Evolutionary conservation across 2,797 vertebrate genomes (phyloP), one percentile per base, ranked within the genome.

Genomic region (Diplodus sargus): DNA sequence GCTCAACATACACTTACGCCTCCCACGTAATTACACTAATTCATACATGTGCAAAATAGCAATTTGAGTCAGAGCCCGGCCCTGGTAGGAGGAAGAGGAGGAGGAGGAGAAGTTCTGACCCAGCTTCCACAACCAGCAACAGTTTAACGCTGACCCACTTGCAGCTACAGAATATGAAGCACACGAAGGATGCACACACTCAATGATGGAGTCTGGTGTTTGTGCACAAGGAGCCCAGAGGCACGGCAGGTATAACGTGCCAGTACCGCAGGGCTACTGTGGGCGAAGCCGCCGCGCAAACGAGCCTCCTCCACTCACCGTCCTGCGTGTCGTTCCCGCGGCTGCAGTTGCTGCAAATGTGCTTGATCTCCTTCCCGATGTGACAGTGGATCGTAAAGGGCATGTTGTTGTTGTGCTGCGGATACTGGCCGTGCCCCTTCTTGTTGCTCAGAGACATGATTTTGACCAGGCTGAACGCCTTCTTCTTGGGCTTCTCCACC

Each of bases 311-410:
- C 4, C 72, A 96, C 97, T 99, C 96, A 99, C 98, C 98, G 87
- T 97, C 96, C 87, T 95, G 96, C 76, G 96, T 93, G 90, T 95
- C 96, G 90, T 97, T 96, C 80, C 97, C 97, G 58, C 98, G 97
- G 88, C 98, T 98, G 96, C 98, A 99, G 90, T 99, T 99, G 95
- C 98, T 97, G 97, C 98, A 99, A 88, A 99, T 99, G 94, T 99
- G 98, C 92, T 99, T 99, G 81, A 99, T 98, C 95, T 99, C 98
- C 91, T 98, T 99, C 79, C 98, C 97, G 89, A 99, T 97, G 92
- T 98, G 97, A 92, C 97, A 98, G 92, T 97, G 97, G 89, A 99
- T 97, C 90, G 96, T 96, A 79, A 99, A 99, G 87, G 98, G 98
- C 93, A 98, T 97, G 90, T 96, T 97, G 95, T 95, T 94, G 94